phyloP scores from a whole-genome alignment of 1,140 invertebrate species.

The Drosophila nigromelanica region DNA sequence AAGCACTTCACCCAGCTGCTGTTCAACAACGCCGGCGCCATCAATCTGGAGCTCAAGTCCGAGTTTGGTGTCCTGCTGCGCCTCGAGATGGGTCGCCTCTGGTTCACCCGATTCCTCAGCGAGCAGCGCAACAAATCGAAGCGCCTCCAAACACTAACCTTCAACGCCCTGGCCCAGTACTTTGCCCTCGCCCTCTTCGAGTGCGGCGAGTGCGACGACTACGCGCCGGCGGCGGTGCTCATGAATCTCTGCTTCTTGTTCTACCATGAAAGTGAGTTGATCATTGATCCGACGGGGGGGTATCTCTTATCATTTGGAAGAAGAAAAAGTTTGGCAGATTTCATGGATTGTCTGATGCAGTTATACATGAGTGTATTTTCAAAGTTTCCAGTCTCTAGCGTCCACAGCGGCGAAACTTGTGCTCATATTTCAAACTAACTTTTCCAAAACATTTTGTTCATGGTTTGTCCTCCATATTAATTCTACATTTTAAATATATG shows the following conservation, averaged over 20 bases:
- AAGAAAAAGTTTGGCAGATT: too few relatives aligned
- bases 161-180: slow-evolving; percentile 91
- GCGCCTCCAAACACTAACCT: slow-evolving; percentile 89
- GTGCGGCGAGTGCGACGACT: slow-evolving; percentile 91
- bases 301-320: too few relatives aligned
- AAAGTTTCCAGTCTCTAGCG: too few relatives aligned
- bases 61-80: slow-evolving; percentile 86
- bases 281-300: too few relatives aligned
- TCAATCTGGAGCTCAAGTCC: slow-evolving; percentile 88
- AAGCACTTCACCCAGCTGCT: slow-evolving; percentile 89
- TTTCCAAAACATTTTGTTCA: too few relatives aligned
- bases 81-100: slow-evolving; percentile 86
- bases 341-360: too few relatives aligned
- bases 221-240: slow-evolving; percentile 89
- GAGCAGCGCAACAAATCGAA: slow-evolving; percentile 88
- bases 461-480: too few relatives aligned
- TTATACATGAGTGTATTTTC: too few relatives aligned
- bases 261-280: slow-evolving; percentile 88
- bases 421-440: too few relatives aligned
- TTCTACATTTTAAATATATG: too few relatives aligned
- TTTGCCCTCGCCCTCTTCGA: slow-evolving; percentile 91
- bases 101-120: slow-evolving; percentile 91
- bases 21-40: slow-evolving; percentile 86
- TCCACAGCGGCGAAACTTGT: too few relatives aligned
- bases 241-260: slow-evolving; percentile 95